Evolutionary conservation across 2,888 invertebrate genomes (phyloP).

Genomic region (Drosophila buzzatii): DNA sequence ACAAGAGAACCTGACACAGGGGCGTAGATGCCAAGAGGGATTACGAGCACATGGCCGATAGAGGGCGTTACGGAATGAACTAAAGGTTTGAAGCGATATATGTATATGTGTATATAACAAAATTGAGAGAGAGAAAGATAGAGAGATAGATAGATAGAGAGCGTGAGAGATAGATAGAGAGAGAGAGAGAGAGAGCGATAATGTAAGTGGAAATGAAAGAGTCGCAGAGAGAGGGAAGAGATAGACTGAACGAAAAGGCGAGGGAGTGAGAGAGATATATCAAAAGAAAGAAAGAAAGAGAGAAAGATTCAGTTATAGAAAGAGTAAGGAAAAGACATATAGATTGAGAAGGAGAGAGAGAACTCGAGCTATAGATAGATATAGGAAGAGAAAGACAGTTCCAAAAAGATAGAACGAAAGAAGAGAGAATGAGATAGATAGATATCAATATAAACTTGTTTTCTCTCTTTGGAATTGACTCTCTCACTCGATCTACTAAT

Average conservation of each 20-base stretch:
- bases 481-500: background rate
- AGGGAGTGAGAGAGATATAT: background rate
- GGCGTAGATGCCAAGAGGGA: conserved; percentile 16
- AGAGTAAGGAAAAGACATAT: background rate
- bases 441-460: too few relatives aligned
- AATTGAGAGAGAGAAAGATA: background rate
- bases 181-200: background rate
- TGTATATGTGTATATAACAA: too few relatives aligned
- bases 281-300: too few relatives aligned
- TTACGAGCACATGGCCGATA: background rate
- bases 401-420: too few relatives aligned
- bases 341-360: background rate
- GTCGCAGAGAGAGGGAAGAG: background rate
- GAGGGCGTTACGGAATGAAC: background rate
- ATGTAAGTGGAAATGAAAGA: background rate
- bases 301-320: background rate
- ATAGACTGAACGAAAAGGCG: too few relatives aligned
- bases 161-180: background rate
- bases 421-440: background rate
- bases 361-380: too few relatives aligned
- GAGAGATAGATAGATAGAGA: too few relatives aligned
- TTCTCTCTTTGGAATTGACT: background rate
- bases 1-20: conserved; percentile 27
- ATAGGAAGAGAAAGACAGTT: too few relatives aligned
- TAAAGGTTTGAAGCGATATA: background rate